Evolutionary conservation across 2,888 invertebrate species (phyloP).

Genomic region (Drosophila quinaria): DNA sequence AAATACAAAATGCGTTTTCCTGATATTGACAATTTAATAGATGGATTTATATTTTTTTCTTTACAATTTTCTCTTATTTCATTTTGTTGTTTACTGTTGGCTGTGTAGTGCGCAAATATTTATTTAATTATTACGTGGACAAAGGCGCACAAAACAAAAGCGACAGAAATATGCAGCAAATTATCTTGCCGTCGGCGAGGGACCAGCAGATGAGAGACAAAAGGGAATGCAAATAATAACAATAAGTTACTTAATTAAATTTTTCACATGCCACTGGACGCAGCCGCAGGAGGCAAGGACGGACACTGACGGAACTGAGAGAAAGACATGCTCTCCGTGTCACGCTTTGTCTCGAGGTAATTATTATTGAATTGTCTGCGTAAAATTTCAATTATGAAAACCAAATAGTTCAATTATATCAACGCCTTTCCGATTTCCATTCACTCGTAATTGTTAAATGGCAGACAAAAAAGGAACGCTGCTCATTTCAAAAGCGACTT

Average conservation of each 20-base stretch:
- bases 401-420: conserved; percentile 76
- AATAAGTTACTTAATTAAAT: conserved; percentile 80
- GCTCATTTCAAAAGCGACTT: conserved; percentile 54
- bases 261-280: conserved; percentile 62
- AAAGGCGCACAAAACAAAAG: conserved; percentile 49
- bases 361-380: conserved; percentile 76
- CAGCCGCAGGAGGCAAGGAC: conserved; percentile 43
- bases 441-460: conserved; percentile 52
- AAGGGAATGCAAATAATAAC: conserved; percentile 76
- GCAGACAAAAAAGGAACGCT: conserved; percentile 6
- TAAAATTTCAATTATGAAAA: conserved; percentile 74
- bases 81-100: neutral
- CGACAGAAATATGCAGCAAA: conserved; percentile 58
- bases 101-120: conserved; percentile 59
- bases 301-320: conserved; percentile 9
- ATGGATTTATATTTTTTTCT: conserved; percentile 27
- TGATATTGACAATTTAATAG: conserved; percentile 48
- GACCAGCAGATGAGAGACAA: conserved; percentile 26
- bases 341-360: conserved; percentile 60
- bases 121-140: conserved; percentile 72
- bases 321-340: conserved; percentile 15
- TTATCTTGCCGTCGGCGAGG: conserved; percentile 51
- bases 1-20: conserved; percentile 36
- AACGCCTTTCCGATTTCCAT: conserved; percentile 40
- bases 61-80: neutral